Evolutionary conservation across 1,140 invertebrate species (phyloP), one percentile per base, ranked within the genome.

Genomic region (Eumaeus atala): DNA sequence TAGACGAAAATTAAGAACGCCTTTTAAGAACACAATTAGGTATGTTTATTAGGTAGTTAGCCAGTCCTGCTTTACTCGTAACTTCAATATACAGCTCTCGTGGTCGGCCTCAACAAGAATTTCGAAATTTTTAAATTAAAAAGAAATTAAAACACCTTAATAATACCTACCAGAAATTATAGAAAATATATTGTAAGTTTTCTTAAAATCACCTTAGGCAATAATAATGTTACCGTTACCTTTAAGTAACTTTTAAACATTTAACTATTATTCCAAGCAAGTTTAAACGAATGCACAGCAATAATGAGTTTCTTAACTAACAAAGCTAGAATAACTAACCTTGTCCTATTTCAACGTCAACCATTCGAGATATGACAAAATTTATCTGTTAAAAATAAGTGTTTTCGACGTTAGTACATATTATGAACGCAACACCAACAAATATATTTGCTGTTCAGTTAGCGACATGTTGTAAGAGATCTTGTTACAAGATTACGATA

Each of bases 221-320:
- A 28, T 28, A 28, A 28, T 6, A 6, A 28, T 6, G 21, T 28
- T 28, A 28, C 21, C 21, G 21, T 28, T 28, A 28, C 6, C 6
- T 28, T 28, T 28, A 28, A 28, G 2, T n/a, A n/a, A 28, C 2
- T 28, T 12, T 36, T 11, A 50, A 33, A 35, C 8, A 50, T 28
- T 28, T 28, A 28, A 28, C 21, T 28, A 28, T 28, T 28, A 6
- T 28, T 28, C 35, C 11, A 51, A 35, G 36, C 49, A 34, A 16
- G 14, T 28, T 21, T 42, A 14, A 28, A 33, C 18, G 38, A 53
- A 57, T 69, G 64, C 59, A 48, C 58, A 62, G 47, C 57, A 67
- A 65, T 71, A 72, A 72, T 72, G 64, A 74, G 62, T 58, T 64
- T 59, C 62, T 61, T 58, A 59, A 67, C 56, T 58, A 59, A 67